Evolutionary conservation across 2,113 vertebrate species (phyloP), one percentile per base, ranked within the genome.

Genomic region (Bostrychus sinensis): DNA sequence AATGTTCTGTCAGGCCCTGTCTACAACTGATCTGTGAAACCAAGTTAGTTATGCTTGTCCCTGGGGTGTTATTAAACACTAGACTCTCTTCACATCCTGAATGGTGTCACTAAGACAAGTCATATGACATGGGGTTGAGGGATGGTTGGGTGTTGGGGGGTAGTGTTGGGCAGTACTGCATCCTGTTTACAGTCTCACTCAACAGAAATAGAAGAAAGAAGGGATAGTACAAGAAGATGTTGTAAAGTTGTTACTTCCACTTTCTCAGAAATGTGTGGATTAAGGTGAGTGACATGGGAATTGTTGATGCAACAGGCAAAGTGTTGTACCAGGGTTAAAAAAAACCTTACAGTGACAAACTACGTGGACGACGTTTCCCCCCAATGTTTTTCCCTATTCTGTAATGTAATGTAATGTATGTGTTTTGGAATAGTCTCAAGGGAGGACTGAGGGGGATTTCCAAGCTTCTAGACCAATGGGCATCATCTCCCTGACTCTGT

Each of bases 131-230:
- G 16, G 41, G 48, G 38, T 50, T 54, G 30, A 51, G 17, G 30
- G 69, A 62, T 30, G 57, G 48, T 34, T 51, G 26, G 34, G 76
- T 63, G 75, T 73, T 11, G 17, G 37, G 39, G 59, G 41, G 58
- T 12, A 53, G 45, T 78, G 74, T 25, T 22, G 8, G 22, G 45
- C 11, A 14, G 82, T 78, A 84, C 56, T 65, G 86, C 81, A 87
- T 91, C 89, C 90, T 89, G 88, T 88, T 88, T 86, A 83, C 75
- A 72, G 59, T 59, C 43, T 58, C 50, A 65, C 59, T 79, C 69
- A 85, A 72, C 75, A 78, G 30, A 82, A 85, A 70, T 70, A 69
- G 57, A 50, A 55, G 26, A 72, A 60, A 66, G 54, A 41, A 63
- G 43, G 19, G 45, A 67, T 53, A 50, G 56, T 28, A 59, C 41